Conservation (phyloP, 1,140 invertebrate species). For the Rhagoletis zephyria region DNA sequence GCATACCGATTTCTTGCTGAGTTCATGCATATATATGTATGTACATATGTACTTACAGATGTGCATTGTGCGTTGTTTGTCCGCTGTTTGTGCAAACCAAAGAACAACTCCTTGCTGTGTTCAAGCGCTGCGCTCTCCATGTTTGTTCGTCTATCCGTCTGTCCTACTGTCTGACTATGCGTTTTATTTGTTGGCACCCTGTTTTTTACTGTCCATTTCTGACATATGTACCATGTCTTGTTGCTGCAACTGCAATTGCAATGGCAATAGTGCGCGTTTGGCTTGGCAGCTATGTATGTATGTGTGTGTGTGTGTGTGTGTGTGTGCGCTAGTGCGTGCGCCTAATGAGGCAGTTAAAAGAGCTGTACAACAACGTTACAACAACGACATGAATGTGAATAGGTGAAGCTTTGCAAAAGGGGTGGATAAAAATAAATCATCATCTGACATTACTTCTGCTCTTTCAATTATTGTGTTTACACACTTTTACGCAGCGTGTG, state of each 20-base stretch:
- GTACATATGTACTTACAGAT: neutral
- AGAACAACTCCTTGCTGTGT: neutral
- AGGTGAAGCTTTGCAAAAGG: neutral
- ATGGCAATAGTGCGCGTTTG: neutral
- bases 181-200: neutral
- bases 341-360: constrained; percentile 42
- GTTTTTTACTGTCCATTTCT: constrained; percentile 14
- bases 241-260: constrained; percentile 4
- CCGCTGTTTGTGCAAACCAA: neutral
- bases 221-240: constrained; percentile 13
- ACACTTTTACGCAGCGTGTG: constrained; percentile 23
- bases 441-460: neutral
- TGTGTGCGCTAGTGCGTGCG: constrained; percentile 27
- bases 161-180: neutral
- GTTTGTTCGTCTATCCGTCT: neutral
- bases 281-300: neutral
- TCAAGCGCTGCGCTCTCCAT: neutral
- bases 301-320: neutral
- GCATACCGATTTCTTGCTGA: no score
- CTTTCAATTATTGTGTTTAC: constrained; percentile 10
- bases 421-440: neutral
- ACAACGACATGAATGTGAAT: neutral
- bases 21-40: neutral
- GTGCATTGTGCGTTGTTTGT: neutral
- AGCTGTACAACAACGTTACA: neutral